phyloP scores from a whole-genome alignment of 2,113 vertebrate species.

The Pachyramphus minor region DNA sequence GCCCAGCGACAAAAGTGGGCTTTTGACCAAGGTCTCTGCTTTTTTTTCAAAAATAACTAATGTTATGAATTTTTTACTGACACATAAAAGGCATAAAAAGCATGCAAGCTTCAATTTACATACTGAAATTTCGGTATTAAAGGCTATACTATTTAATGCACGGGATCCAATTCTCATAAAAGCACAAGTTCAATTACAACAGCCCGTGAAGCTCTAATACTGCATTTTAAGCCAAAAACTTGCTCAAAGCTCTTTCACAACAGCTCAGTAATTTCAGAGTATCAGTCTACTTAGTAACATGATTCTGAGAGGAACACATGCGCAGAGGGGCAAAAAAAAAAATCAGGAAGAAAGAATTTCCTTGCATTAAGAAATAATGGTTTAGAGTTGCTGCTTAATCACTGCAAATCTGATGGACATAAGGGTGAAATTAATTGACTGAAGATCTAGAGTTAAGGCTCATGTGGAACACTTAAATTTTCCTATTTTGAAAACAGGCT shows the following conservation, averaged over 20 bases:
- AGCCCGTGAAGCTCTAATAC: background rate
- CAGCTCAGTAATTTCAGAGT: background rate
- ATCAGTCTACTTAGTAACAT: background rate
- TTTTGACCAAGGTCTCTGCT: background rate
- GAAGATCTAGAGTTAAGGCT: background rate
- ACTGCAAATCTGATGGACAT: background rate
- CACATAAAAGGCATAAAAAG: background rate
- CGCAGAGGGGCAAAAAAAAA: background rate
- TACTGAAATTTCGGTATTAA: background rate
- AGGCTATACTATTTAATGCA: background rate
- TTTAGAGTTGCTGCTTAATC: background rate
- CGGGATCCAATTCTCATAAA: constrained; percentile 5
- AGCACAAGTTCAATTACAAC: background rate
- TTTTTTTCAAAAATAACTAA: background rate
- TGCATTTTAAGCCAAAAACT: constrained; percentile 10
- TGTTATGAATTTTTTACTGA: background rate
- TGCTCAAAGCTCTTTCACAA: constrained; percentile 14
- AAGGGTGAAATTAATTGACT: background rate
- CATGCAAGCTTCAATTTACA: background rate
- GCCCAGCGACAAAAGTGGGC: background rate
- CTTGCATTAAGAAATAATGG: background rate
- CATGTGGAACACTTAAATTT: background rate
- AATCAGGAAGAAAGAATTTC: background rate
- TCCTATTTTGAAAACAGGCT: background rate
- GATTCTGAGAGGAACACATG: background rate